Conservation (phyloP, 2,113 vertebrate genomes). For the Grantiella picta region DNA sequence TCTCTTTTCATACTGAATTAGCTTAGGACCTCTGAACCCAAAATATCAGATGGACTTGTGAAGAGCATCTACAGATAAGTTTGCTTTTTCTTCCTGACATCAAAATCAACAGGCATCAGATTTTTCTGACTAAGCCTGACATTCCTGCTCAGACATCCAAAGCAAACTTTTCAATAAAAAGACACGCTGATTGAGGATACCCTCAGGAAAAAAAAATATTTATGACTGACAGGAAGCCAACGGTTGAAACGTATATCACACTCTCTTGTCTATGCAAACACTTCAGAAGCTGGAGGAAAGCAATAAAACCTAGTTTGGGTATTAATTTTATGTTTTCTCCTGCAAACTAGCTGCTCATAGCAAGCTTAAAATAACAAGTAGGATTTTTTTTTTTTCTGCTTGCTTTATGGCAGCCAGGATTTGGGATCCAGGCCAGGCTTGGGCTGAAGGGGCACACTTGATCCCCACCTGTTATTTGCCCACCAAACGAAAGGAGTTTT, state of each 20-base stretch:
- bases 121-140: background rate
- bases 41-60: background rate
- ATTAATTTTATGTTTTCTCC: background rate
- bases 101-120: background rate
- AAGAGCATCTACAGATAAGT: background rate
- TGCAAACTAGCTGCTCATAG: background rate
- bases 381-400: too few species aligned
- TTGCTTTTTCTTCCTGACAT: background rate
- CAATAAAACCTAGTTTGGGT: background rate
- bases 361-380: background rate
- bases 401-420: background rate
- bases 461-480: background rate
- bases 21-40: background rate
- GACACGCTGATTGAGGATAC: background rate
- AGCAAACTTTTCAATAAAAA: background rate
- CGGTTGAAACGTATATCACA: background rate
- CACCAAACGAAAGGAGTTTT: background rate
- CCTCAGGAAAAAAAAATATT: background rate
- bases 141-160: background rate
- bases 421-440: background rate
- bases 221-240: background rate
- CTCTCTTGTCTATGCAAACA: background rate
- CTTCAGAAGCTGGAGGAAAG: background rate
- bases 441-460: background rate
- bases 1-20: background rate